Evolutionary conservation across 2,888 invertebrate species (phyloP).

Genomic region (Nephrocerus scutellatus): DNA sequence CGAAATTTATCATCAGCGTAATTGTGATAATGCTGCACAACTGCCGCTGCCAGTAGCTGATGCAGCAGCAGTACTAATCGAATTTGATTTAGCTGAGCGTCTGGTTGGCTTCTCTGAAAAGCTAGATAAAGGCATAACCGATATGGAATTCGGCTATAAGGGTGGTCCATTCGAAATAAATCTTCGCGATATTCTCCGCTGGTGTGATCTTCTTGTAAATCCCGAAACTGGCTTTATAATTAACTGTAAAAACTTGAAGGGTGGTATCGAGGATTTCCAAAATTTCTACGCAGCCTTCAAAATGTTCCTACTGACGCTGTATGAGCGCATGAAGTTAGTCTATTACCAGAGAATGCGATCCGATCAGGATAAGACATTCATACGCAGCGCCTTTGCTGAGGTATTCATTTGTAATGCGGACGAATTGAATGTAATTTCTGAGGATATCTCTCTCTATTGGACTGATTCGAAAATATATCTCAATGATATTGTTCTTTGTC

Average conservation of each 20-base stretch:
- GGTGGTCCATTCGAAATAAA: constrained; percentile 98
- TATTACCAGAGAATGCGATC: constrained; percentile 85
- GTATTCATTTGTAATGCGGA: constrained; percentile 49
- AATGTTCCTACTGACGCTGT: constrained; percentile 36
- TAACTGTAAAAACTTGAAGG: too few relatives aligned
- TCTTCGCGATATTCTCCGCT: constrained; percentile 86
- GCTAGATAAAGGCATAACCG: constrained; percentile 58
- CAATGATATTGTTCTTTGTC: constrained; percentile 56
- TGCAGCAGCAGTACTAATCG: constrained; percentile 21
- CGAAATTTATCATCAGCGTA: constrained; percentile 18
- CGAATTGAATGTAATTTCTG: constrained; percentile 43
- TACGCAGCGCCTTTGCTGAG: constrained; percentile 51
- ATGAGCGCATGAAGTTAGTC: constrained; percentile 60
- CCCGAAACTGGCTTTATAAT: constrained; percentile 37
- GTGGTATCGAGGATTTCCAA: too few relatives aligned
- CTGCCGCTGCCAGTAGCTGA: neutral
- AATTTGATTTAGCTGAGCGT: constrained; percentile 54
- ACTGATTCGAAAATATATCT: constrained; percentile 55
- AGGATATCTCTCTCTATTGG: constrained; percentile 54
- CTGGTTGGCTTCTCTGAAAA: constrained; percentile 75
- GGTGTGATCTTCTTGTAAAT: constrained; percentile 71
- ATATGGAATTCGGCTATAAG: constrained; percentile 65
- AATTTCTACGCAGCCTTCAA: constrained; percentile 28
- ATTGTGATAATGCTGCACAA: constrained; percentile 2
- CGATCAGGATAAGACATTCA: constrained; percentile 64